Evolutionary conservation across 2,113 vertebrate species (phyloP), one percentile per base, ranked within the genome.

Genomic region (Phaethon lepturus): DNA sequence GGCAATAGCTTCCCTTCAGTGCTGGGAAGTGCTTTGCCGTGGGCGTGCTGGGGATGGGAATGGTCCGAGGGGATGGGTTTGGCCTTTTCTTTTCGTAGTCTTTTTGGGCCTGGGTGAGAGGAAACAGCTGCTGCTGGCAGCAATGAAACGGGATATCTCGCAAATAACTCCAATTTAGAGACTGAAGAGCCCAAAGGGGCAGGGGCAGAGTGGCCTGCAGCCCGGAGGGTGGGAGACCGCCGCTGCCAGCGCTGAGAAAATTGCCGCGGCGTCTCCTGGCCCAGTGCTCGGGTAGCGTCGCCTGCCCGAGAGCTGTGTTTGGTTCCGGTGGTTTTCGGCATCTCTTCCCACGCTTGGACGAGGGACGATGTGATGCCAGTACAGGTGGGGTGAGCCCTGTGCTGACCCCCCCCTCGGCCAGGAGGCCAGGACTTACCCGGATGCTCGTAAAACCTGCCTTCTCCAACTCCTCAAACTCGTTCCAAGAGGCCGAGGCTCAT

Each of bases 1-100:
- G 50, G 40, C 1, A 5, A 7, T 1, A 20, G 29, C 42, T 28
- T 25, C 28, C 60, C 40, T 9, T 55, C 0, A 2, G 8, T 45
- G 31, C 60, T 19, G 24, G 60, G 55, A 62, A 50, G 15, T 2
- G 31, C 31, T 64, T 82, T 68, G 55, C 53, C 31, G n/a, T 42
- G 22, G 38, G 50, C 33, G 5, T 4, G 9, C 1, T 10, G 80
- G 3, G 62, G 52, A 11, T 45, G 73, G 88, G 79, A 55, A 71
- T 8, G 62, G 42, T 38, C 82, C 35, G 8, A 69, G 8, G 58
- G 44, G 42, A 29, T 40, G 45, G n/a, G 8, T 64, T 80, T 33
- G 59, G 49, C 15, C 6, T 58, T 55, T 79, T 6, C n/a, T 58
- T 19, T 38, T 29, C 44, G 24, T 40, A 9, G 33, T 26, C n/a